Base-by-base conservation (phyloP, 2,797 vertebrate genomes). In the Bradypus variegatus region DNA sequence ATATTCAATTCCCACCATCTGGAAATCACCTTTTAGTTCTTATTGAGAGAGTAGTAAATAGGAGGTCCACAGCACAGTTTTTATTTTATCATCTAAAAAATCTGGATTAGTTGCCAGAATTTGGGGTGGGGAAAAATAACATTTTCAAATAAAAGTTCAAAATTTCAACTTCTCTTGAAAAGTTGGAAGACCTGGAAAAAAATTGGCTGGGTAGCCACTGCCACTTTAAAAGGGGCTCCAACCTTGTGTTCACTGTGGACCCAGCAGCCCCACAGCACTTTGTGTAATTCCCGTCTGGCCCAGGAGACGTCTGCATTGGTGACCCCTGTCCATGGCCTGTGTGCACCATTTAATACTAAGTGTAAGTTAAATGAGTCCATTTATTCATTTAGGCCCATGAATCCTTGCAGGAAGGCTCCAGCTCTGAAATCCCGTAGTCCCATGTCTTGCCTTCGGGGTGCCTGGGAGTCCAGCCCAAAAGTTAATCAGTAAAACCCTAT, bases 401-500 rank as follows among this genome's bases (percentile, higher is more conserved):
- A 45, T 53, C n/a, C 27, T n/a, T 29, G 14, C 2, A 25, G 6
- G 50, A 45, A 38, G n/a, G 3, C 41, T 23, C 9, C n/a, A 36
- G 33, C 25, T 87, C 73, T 13, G 48, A 87, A 64, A 64, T 19
- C 23, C 41, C 3, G 72, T 8, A 6, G 33, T 48, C 41, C 31
- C 6, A 5, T 16, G 4, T 18, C 88, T 78, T 45, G 16, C 60
- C 15, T 45, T 78, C 33, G 19, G 6, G 5, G 15, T 13, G 7
- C 33, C 65, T 19, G 23, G 13, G 33, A 29, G 5, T 25, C 58
- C 73, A 29, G 29, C 33, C 9, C 50, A 7, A 27, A 69, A 36
- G 2, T 8, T 15, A 31, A 6, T 10, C 10, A 7, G 5, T 10
- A 3, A 64, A 12, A 15, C 1, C 14, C 15, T 25, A 19, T 38